A percentile compares a stretch with the other conserved stretches of the same genome.
phyloP scores from a whole-genome alignment of 2,888 invertebrate genomes.

The Agrenia bidenticulata region DNA sequence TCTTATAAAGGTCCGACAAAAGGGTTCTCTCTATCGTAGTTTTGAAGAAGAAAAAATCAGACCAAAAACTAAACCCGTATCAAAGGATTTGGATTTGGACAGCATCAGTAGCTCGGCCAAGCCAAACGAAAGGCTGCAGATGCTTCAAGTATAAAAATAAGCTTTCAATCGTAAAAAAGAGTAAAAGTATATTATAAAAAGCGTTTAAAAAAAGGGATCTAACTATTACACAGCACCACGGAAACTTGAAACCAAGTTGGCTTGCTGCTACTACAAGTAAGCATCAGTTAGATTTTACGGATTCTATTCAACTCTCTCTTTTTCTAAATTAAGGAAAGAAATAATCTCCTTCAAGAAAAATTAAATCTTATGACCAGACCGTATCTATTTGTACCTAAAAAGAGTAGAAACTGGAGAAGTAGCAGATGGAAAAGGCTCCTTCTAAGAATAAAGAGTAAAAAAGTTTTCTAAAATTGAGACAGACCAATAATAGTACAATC shows the following conservation, averaged over 20 bases:
- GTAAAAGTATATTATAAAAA: neutral
- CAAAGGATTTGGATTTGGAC: slow-evolving; percentile 10
- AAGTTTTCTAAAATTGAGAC: neutral
- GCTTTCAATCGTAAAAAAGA: slow-evolving; percentile 5
- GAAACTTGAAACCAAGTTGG: slow-evolving; percentile 9
- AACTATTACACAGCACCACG: neutral
- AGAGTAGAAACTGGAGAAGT: slow-evolving; percentile 13
- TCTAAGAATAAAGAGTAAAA: neutral
- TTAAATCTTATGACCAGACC: no score
- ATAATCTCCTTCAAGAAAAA: slow-evolving; percentile 1
- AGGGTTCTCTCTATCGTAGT: neutral
- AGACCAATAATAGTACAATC: no score
- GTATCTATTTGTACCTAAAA: neutral
- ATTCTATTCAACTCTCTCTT: slow-evolving; percentile 14
- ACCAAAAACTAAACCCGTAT: slow-evolving; percentile 5
- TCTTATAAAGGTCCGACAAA: slow-evolving; percentile 16
- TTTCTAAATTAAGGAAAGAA: slow-evolving; percentile 17
- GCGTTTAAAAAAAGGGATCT: neutral
- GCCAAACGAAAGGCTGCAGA: slow-evolving; percentile 13
- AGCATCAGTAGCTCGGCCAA: slow-evolving; percentile 4
- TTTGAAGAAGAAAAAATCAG: slow-evolving; percentile 10
- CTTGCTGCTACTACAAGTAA: neutral
- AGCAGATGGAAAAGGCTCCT: slow-evolving; percentile 9
- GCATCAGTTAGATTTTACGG: neutral
- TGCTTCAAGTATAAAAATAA: slow-evolving; percentile 16